Evolutionary conservation across 2,113 vertebrate species (phyloP).

Genomic region (Amia ocellicauda): DNA sequence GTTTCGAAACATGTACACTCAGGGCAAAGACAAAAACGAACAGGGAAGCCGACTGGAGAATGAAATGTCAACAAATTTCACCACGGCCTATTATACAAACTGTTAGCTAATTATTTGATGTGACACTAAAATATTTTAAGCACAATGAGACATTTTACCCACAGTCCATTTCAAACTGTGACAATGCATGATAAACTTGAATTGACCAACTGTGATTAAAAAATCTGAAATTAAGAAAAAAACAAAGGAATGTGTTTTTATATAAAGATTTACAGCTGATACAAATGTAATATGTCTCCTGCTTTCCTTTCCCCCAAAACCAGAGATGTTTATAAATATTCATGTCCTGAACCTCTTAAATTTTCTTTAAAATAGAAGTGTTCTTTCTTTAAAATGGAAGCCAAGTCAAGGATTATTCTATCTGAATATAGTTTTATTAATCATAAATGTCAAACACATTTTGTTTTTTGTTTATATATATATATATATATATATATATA

Average conservation of each 20-base stretch:
- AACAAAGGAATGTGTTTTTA: background rate
- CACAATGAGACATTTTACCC: conserved; percentile 23
- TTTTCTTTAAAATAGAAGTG: too few relatives aligned
- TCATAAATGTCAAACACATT: too few relatives aligned
- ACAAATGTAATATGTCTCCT: background rate
- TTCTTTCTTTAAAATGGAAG: too few relatives aligned
- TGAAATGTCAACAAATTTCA: background rate
- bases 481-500: too few relatives aligned
- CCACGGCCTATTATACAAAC: background rate
- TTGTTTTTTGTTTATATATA: too few relatives aligned
- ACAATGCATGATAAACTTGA: background rate
- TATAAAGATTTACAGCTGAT: background rate
- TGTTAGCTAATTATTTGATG: conserved; percentile 27
- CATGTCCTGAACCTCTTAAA: background rate
- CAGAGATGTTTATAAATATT: conserved; percentile 11
- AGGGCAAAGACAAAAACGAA: too few relatives aligned
- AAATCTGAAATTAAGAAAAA: background rate
- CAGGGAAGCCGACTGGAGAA: too few relatives aligned
- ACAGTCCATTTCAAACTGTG: background rate
- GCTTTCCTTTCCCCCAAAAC: too few relatives aligned
- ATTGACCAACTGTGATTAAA: background rate
- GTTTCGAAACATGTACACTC: too few relatives aligned
- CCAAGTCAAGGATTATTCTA: too few relatives aligned
- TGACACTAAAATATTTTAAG: conserved; percentile 23
- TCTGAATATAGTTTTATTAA: too few relatives aligned